These are phyloP conservation scores for Antennarius maculatus DNA, from an alignment of 2,797 vertebrate species.

Conservation along the genomic window DNA sequence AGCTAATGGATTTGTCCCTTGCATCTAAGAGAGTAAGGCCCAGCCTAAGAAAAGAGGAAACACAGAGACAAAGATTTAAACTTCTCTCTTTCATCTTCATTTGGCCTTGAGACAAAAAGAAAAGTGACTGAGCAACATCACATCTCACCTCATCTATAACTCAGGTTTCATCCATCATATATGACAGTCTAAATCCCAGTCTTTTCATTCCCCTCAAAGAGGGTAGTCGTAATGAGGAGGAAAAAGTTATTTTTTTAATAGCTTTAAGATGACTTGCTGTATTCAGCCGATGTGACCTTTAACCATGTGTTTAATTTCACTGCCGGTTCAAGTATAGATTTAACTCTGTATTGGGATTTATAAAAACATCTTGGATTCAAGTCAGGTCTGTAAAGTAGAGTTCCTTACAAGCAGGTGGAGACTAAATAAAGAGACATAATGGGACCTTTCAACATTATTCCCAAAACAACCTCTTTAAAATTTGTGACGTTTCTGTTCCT, in stretches of 20 bases:
- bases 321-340: slow-evolving; percentile 37
- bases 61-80: slow-evolving; percentile 69
- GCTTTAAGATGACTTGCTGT: slow-evolving; percentile 37
- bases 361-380: slow-evolving; percentile 40
- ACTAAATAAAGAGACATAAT: slow-evolving; percentile 5
- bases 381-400: slow-evolving; percentile 37
- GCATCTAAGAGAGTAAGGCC: slow-evolving; percentile 62
- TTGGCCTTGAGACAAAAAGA: slow-evolving; percentile 70
- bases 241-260: slow-evolving; percentile 39
- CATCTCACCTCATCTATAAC: slow-evolving; percentile 80
- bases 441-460: slow-evolving; percentile 4
- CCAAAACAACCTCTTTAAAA: too few species aligned
- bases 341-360: slow-evolving; percentile 35
- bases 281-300: slow-evolving; percentile 45
- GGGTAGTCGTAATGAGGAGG: slow-evolving; percentile 51
- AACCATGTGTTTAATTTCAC: slow-evolving; percentile 53
- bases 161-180: slow-evolving; percentile 76
- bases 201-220: slow-evolving; percentile 55
- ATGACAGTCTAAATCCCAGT: slow-evolving; percentile 71
- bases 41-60: slow-evolving; percentile 60
- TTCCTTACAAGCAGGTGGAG: slow-evolving; percentile 22
- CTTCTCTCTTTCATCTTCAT: slow-evolving; percentile 78
- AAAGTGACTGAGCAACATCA: slow-evolving; percentile 63
- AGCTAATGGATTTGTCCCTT: slow-evolving; percentile 77
- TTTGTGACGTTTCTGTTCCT: too few species aligned